A percentile compares a stretch with the other conserved stretches of the same genome.
Evolutionary conservation across 2,888 invertebrate genomes (phyloP).

Genomic region (Sarcophaga carnaria): DNA sequence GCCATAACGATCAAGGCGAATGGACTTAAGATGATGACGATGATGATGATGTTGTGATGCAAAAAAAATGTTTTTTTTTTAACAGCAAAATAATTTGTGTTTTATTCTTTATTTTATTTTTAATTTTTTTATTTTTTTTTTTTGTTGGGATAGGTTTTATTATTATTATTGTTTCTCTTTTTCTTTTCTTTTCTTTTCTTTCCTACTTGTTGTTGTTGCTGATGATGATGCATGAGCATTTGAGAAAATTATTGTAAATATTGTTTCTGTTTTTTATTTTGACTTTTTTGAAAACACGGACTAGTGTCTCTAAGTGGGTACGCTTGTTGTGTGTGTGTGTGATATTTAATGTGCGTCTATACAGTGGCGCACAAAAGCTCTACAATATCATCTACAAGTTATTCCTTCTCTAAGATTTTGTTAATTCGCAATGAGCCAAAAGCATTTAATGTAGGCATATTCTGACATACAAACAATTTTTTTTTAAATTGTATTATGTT

Average conservation of each 20-base stretch:
- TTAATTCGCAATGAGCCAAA: too few species aligned
- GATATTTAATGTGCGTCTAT: constrained; percentile 48
- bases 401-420: too few species aligned
- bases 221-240: constrained; percentile 45
- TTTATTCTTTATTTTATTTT: not conserved
- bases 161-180: not conserved
- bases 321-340: not conserved
- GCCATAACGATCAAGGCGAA: constrained; percentile 63
- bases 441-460: too few species aligned
- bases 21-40: constrained; percentile 60
- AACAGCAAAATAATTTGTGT: constrained; percentile 40
- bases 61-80: constrained; percentile 38
- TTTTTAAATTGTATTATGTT: too few species aligned
- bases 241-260: not conserved
- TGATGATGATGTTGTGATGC: constrained; percentile 26
- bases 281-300: too few species aligned
- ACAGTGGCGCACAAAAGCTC: too few species aligned
- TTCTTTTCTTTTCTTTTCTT: not conserved
- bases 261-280: too few species aligned
- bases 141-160: constrained; percentile 47
- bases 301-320: too few species aligned
- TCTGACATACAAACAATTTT: too few species aligned
- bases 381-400: too few species aligned
- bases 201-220: constrained; percentile 11
- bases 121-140: not conserved